Base-by-base conservation (phyloP, 2,888 invertebrate species). In the Polymixis flavicincta region DNA sequence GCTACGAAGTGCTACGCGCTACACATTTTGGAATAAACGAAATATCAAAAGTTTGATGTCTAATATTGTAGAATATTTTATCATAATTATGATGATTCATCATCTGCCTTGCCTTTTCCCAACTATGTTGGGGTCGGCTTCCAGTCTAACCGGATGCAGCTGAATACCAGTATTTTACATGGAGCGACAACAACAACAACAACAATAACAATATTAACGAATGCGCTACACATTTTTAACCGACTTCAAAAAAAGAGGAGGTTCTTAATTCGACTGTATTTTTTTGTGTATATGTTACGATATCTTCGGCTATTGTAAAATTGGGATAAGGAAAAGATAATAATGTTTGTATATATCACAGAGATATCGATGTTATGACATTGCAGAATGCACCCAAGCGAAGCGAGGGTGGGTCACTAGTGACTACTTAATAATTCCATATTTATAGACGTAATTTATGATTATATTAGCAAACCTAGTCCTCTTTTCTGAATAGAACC, bases 1-100 rank as follows among this genome's bases (percentile, higher is more conserved):
- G 78, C 78, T 86, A 81, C 78, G 76, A 71, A 48, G 73, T 28
- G 72, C 75, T 83, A 85, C 86, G 73, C 19, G n/a, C 13, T 13
- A 54, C 7, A 54, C 1, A 32, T 68, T 82, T 60, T 48, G 14
- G 48, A 71, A 48, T 32, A 4, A 22, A 42, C 1, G 17, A 1
- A 60, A n/a, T 11, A 14, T 28, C 13, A 2, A 19, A 59, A 59
- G 19, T 19, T 7, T 7, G 3, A 25, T 9, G 17, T 48, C 42
- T 60, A 22, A 22, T 50, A 65, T 28, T 28, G 32, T 17, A 50
- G 17, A 32, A 28, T 19, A 17, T 17, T 71, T 42, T 5, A 25
- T 42, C 6, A n/a, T 48, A 32, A 37, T 25, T 37, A 4, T 11
- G 17, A 37, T 67, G 8, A 6, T 57, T 45, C 25, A n/a, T n/a